Conservation (phyloP, 2,888 invertebrate species). For the Orthosia gothica region DNA sequence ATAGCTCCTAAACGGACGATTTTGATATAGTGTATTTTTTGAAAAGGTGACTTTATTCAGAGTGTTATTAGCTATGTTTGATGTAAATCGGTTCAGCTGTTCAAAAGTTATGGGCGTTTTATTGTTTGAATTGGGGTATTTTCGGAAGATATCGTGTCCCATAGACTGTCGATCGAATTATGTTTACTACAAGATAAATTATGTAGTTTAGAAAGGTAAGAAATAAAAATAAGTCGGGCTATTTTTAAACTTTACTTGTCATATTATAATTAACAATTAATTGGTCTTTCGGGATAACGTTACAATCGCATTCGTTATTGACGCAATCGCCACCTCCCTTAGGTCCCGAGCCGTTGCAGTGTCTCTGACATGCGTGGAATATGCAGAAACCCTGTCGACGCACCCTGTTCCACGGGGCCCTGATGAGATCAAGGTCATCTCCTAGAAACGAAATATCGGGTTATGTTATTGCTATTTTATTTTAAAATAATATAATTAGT, state of each 20-base stretch:
- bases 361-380: too few species aligned
- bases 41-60: too few species aligned
- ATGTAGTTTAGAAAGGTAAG: background rate
- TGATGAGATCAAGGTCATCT: background rate
- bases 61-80: too few species aligned
- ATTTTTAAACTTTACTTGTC: background rate
- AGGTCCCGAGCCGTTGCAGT: background rate
- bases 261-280: too few species aligned
- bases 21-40: too few species aligned
- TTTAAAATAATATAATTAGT: background rate
- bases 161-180: background rate
- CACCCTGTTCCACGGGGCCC: constrained; percentile 5
- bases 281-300: constrained; percentile 10
- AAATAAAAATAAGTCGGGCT: too few species aligned
- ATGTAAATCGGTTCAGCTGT: too few species aligned
- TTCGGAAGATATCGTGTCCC: too few species aligned
- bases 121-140: too few species aligned
- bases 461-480: background rate
- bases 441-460: background rate
- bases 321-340: constrained; percentile 27
- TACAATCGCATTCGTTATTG: constrained; percentile 26
- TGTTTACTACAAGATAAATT: background rate
- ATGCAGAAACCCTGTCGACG: constrained; percentile 5
- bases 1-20: too few species aligned
- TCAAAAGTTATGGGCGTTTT: too few species aligned